These are phyloP conservation scores for Sussaba pulchella DNA, from an alignment of 2,888 invertebrate species.

Conservation along the genomic window DNA sequence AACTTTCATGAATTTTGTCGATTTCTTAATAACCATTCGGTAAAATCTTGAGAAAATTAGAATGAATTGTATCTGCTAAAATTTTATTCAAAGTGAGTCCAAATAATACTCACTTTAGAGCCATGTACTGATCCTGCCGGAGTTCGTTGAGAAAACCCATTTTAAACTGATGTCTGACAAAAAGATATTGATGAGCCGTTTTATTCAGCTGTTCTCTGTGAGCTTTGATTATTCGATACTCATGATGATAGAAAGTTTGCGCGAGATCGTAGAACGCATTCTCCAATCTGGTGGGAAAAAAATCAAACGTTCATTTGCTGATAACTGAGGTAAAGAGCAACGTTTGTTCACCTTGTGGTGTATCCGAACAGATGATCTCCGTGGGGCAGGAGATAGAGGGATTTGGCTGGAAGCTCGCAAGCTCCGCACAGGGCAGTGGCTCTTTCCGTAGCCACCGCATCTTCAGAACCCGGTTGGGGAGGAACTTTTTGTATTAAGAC, in stretches of 20 bases:
- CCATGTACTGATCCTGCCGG: slow-evolving; percentile 94
- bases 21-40: too few species aligned
- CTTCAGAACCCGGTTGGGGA: slow-evolving; percentile 91
- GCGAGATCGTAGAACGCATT: slow-evolving; percentile 97
- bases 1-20: too few species aligned
- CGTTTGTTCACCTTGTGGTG: slow-evolving; percentile 85
- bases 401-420: slow-evolving; percentile 96
- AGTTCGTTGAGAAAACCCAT: slow-evolving; percentile 97
- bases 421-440: slow-evolving; percentile 95
- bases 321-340: background rate
- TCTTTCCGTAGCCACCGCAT: slow-evolving; percentile 94
- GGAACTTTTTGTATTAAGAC: slow-evolving; percentile 95
- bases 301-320: slow-evolving; percentile 1
- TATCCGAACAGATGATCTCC: slow-evolving; percentile 94
- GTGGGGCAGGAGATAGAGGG: slow-evolving; percentile 95
- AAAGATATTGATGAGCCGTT: slow-evolving; percentile 95
- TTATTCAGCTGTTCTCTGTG: slow-evolving; percentile 96
- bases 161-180: slow-evolving; percentile 98
- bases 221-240: slow-evolving; percentile 93
- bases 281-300: slow-evolving; percentile 89
- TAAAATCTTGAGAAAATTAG: too few species aligned
- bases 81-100: slow-evolving; percentile 2
- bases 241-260: slow-evolving; percentile 96
- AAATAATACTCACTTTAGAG: slow-evolving; percentile 88
- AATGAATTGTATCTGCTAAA: background rate